Evolutionary conservation across 2,113 vertebrate genomes (phyloP), one percentile per base, ranked within the genome.

Genomic region (Hemiprocne comata): DNA sequence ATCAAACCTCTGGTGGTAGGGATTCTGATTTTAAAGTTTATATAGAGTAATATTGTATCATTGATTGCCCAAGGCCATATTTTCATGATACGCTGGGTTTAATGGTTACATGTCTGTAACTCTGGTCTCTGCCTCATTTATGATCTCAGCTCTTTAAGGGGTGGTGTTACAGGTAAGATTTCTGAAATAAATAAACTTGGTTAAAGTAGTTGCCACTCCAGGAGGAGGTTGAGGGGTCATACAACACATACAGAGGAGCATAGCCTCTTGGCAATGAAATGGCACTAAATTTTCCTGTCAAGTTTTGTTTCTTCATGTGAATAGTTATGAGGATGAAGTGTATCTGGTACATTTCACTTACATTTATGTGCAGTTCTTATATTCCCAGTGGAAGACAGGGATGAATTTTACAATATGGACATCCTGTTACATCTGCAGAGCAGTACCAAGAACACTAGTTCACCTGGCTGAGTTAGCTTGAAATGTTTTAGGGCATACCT

Each of bases 161-260:
- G 2, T 51, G 38, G 8, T 66, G 60, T 61, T 87, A 11, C 25
- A 44, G 46, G 8, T 58, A 25, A 62, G 69, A 16, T 81, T 20
- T 26, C 25, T 84, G 61, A 60, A 51, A 54, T 50, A 54, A 66
- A 79, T 50, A 7, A 69, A 33, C 23, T 71, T 51, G 15, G 6
- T 74, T 94, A 7, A 66, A 91, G 28, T 23, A 50, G 17, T n/a
- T 88, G 38, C 11, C 16, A 9, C 48, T 67, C 18, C 21, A 55
- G 55, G 34, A 48, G 31, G 38, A 86, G 60, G 17, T 14, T 44
- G 50, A 66, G 17, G 55, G 18, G 18, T 20, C 4, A 2, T 11
- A 1, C 51, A 44, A 62, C 17, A 33, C 5, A 4, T n/a, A 15
- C 0, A 21, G 46, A 48, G 2, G 57, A 67, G 4, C 8, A 3